These are phyloP conservation scores for Calycopis cecrops DNA, from an alignment of 1,140 invertebrate genomes.

Conservation along the genomic window DNA sequence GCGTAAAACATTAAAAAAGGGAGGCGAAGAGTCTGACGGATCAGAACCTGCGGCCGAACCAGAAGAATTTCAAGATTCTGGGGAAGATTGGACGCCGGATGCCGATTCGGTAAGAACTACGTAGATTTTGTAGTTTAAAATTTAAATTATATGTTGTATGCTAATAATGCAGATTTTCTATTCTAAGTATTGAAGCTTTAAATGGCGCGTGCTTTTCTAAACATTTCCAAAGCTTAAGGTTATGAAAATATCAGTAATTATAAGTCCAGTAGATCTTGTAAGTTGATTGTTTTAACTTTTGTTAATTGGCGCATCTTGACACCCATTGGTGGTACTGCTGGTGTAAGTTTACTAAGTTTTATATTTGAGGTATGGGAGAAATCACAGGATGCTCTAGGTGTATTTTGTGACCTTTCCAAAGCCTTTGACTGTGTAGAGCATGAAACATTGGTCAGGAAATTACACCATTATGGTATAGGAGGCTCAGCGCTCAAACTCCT, in stretches of 20 bases:
- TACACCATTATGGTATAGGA: no score
- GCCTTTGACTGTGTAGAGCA: no score
- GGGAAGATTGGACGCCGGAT: constrained; percentile 74
- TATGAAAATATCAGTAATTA: background rate
- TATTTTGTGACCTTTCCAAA: no score
- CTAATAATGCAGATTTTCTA: background rate
- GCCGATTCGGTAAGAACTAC: constrained; percentile 57
- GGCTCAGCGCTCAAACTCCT: no score
- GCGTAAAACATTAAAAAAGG: constrained; percentile 70
- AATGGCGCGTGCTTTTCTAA: constrained; percentile 32
- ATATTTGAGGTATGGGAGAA: no score
- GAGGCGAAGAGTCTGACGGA: constrained; percentile 65
- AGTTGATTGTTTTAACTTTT: no score
- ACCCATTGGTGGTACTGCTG: no score
- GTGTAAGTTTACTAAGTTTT: no score
- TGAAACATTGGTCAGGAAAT: no score
- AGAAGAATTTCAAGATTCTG: constrained; percentile 74
- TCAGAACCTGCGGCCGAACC: constrained; percentile 65
- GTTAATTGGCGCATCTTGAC: background rate
- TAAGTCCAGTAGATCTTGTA: no score
- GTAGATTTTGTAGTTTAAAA: background rate
- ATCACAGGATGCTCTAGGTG: no score
- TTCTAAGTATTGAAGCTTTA: constrained; percentile 8
- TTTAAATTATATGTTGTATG: background rate
- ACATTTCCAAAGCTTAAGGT: constrained; percentile 24